Conservation (phyloP, 2,113 vertebrate species). For the Aegypius monachus region DNA sequence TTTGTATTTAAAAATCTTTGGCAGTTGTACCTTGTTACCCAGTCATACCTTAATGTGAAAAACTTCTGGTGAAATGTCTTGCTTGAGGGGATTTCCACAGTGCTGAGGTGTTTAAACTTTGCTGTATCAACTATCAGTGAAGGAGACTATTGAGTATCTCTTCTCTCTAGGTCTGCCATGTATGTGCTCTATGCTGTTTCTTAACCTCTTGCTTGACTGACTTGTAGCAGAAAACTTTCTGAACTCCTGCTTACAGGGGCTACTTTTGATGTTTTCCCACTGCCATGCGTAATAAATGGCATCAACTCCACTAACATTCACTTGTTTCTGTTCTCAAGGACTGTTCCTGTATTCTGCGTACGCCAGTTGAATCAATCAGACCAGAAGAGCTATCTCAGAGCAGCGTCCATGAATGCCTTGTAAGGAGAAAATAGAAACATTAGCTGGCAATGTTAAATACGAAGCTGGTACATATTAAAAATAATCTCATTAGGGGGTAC, state of each 20-base stretch:
- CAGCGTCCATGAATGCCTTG: constrained; percentile 83
- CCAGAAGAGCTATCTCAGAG: constrained; percentile 86
- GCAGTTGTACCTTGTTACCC: neutral
- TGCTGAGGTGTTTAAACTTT: neutral
- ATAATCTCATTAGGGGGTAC: neutral
- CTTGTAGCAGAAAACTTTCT: neutral
- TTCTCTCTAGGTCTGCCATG: neutral
- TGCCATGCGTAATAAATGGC: neutral
- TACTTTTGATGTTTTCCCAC: neutral
- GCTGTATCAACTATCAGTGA: neutral
- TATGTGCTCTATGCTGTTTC: neutral
- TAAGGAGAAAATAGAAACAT: constrained; percentile 70
- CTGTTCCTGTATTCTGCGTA: constrained; percentile 94
- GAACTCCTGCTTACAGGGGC: neutral
- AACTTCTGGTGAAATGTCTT: neutral
- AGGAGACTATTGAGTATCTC: neutral
- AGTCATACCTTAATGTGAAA: neutral
- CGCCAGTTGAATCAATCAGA: constrained; percentile 89
- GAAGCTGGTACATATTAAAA: neutral
- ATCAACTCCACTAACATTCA: neutral
- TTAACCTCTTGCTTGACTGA: neutral
- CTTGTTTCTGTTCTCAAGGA: constrained; percentile 75
- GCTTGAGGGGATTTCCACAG: neutral
- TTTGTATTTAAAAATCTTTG: neutral
- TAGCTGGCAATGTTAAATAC: neutral